Evolutionary conservation across 2,113 vertebrate genomes (phyloP).

Genomic region (Leptosomus discolor): DNA sequence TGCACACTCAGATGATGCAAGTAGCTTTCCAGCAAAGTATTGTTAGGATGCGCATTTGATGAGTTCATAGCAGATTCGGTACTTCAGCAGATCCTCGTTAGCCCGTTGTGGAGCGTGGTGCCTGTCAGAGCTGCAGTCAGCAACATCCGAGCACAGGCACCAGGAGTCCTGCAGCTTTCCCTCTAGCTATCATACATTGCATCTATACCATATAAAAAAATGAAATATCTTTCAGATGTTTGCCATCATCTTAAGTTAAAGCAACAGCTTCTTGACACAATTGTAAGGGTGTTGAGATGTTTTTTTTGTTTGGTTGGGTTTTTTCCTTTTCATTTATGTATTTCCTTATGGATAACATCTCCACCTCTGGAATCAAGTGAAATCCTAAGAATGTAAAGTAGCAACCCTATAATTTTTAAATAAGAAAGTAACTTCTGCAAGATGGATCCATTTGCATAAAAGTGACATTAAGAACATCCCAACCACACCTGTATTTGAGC

Average conservation of each 20-base stretch:
- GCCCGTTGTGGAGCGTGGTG: neutral
- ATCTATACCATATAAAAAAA: neutral
- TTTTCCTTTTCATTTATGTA: neutral
- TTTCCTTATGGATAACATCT: neutral
- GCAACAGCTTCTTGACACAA: neutral
- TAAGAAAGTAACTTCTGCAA: neutral
- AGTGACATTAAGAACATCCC: neutral
- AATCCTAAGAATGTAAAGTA: neutral
- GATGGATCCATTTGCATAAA: neutral
- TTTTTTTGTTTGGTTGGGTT: neutral
- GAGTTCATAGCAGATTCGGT: neutral
- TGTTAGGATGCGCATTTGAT: neutral
- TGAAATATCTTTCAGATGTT: neutral
- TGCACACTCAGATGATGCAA: neutral
- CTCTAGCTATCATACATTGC: neutral
- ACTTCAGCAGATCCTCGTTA: constrained; percentile 25
- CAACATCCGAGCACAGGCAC: neutral
- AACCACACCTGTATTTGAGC: neutral
- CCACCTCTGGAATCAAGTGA: neutral
- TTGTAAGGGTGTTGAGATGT: neutral
- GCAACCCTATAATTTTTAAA: neutral
- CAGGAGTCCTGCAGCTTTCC: neutral
- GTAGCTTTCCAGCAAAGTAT: neutral
- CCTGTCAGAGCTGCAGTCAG: neutral
- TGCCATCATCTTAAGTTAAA: neutral